Percentiles rank a stretch among this genome's conserved stretches.
Evolutionary conservation across 2,888 invertebrate species (phyloP).

Genomic region (Pseudococcus longispinus): DNA sequence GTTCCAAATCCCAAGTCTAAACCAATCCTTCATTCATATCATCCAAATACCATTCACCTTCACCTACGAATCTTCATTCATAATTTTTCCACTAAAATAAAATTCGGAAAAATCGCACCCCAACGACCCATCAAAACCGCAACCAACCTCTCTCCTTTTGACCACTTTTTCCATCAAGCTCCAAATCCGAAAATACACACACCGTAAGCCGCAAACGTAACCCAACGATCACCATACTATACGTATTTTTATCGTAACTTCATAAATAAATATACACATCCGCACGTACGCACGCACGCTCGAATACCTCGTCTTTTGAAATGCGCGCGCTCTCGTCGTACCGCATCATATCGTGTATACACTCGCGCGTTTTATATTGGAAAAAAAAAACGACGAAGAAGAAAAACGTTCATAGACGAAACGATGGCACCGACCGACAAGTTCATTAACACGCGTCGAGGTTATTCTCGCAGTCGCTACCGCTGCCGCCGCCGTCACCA

Average conservation of each 20-base stretch:
- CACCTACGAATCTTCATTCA: too few relatives aligned
- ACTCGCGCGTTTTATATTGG: background rate
- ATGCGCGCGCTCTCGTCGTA: background rate
- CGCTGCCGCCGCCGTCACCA: constrained; percentile 41
- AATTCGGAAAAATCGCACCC: too few relatives aligned
- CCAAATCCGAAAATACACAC: background rate
- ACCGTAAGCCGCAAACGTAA: background rate
- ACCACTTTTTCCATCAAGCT: background rate
- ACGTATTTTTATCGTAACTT: background rate
- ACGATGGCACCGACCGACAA: constrained; percentile 49
- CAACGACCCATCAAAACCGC: too few relatives aligned
- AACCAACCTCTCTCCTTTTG: too few relatives aligned
- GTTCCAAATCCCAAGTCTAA: too few relatives aligned
- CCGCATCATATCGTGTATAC: background rate
- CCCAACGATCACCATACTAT: too few relatives aligned
- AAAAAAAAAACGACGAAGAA: background rate
- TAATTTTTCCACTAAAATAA: too few relatives aligned
- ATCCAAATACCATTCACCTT: too few relatives aligned
- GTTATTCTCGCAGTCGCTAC: constrained; percentile 57
- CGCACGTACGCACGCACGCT: background rate
- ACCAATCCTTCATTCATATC: too few relatives aligned
- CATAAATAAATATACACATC: background rate
- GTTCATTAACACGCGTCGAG: constrained; percentile 54
- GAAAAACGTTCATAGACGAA: constrained; percentile 19
- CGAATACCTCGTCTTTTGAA: background rate